A percentile compares a stretch with the other conserved stretches of the same genome.
These are phyloP conservation scores for Aphidoletes aphidimyza DNA, from an alignment of 2,888 invertebrate species.

Conservation along the genomic window DNA sequence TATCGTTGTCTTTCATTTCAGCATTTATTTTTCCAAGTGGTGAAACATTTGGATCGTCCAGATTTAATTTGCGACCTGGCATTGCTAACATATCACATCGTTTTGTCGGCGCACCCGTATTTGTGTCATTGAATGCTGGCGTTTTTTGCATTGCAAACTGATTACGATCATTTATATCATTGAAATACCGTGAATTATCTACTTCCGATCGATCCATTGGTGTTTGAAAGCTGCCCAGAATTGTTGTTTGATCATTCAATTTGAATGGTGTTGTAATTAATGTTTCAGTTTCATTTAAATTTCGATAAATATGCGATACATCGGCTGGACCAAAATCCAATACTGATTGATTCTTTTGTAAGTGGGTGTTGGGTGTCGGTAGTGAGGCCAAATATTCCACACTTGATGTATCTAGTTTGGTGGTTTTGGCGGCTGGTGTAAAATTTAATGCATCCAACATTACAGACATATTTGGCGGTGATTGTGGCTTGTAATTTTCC, in stretches of 20 bases:
- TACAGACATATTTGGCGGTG: slow-evolving; percentile 63
- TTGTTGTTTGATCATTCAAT: slow-evolving; percentile 14
- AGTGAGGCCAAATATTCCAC: slow-evolving; percentile 62
- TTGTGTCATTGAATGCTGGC: slow-evolving; percentile 9
- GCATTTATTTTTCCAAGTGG: slow-evolving; percentile 54
- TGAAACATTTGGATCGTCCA: neutral
- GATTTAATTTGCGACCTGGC: neutral
- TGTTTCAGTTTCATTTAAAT: slow-evolving; percentile 44
- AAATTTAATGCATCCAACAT: slow-evolving; percentile 65
- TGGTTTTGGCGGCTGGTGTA: slow-evolving; percentile 61
- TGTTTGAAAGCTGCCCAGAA: neutral
- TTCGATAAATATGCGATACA: slow-evolving; percentile 18
- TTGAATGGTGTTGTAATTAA: slow-evolving; percentile 32
- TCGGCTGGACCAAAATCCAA: neutral
- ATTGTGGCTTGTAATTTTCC: slow-evolving; percentile 67
- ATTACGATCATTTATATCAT: neutral
- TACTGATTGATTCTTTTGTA: neutral
- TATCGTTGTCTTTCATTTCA: slow-evolving; percentile 60
- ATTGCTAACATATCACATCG: neutral
- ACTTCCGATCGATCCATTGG: slow-evolving; percentile 14
- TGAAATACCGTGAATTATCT: slow-evolving; percentile 25
- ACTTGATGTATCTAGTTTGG: slow-evolving; percentile 57
- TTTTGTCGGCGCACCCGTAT: no score
- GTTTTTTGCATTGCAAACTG: slow-evolving; percentile 49
- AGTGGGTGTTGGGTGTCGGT: slow-evolving; percentile 62